Percentiles rank a stretch among this genome's conserved stretches.
These are phyloP conservation scores for Limnothrissa miodon DNA, from an alignment of 2,113 vertebrate species.

Conservation along the genomic window DNA sequence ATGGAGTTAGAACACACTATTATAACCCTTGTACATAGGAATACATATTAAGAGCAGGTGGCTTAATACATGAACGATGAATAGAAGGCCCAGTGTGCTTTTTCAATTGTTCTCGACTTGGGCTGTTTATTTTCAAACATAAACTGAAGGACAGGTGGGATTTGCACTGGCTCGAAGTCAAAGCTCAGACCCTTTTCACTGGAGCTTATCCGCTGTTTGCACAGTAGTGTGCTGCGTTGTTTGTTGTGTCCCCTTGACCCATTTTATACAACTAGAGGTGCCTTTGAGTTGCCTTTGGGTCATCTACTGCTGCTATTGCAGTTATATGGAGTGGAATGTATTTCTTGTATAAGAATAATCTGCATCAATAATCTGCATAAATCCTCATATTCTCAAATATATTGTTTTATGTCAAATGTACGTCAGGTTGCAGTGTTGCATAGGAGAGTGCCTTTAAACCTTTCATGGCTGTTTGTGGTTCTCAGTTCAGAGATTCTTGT, in stretches of 20 bases:
- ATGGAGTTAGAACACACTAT: conserved; percentile 34
- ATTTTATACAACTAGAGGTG: conserved; percentile 49
- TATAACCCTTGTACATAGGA: conserved; percentile 55
- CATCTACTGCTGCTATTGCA: background rate
- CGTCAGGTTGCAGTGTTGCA: conserved; percentile 30
- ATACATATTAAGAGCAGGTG: background rate
- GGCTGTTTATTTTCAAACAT: conserved; percentile 63
- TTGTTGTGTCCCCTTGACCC: conserved; percentile 35
- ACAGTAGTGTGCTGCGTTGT: conserved; percentile 34
- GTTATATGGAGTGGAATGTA: background rate
- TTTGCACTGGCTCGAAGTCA: conserved; percentile 54
- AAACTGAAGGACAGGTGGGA: conserved; percentile 65
- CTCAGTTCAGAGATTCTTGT: conserved; percentile 28
- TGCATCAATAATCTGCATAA: background rate
- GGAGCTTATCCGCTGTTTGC: conserved; percentile 60
- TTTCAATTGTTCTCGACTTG: conserved; percentile 51
- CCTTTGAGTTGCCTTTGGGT: conserved; percentile 17
- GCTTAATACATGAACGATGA: conserved; percentile 42
- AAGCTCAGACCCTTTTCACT: conserved; percentile 36
- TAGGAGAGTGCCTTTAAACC: conserved; percentile 51
- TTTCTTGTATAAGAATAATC: background rate
- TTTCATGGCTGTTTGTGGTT: conserved; percentile 50
- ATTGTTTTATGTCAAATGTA: background rate
- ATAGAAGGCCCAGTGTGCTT: conserved; percentile 50
- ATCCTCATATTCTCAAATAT: background rate